Evolutionary conservation across 1,140 invertebrate genomes (phyloP), one percentile per base, ranked within the genome.

Genomic region (Drosophila pseudoobscura): DNA sequence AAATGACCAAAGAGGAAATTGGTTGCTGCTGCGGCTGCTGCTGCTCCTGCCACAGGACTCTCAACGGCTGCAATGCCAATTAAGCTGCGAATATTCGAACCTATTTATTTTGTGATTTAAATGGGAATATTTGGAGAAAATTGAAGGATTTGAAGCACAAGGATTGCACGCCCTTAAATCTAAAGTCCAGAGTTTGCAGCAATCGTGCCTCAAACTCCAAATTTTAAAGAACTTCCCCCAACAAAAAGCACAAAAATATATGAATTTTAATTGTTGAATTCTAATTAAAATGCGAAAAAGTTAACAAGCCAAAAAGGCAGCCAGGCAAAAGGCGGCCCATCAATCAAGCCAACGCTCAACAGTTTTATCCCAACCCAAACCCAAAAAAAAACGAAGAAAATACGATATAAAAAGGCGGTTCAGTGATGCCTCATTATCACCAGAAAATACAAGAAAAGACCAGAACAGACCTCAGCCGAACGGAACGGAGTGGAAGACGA

Each of bases 1-100:
- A 68, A 69, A 69, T 69, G 63, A 56, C 65, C 65, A 69, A 69
- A 69, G 68, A 69, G 65, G 65, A 68, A 69, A 69, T 68, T 69
- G 65, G 65, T 64, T 43, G 29, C 44, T 51, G 50, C 47, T 22
- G 31, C 35, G 22, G 22, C 22, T 56, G 29, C 29, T 31, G 29
- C 29, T 31, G 8, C 22, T 26, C 24, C 20, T 26, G 43, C 63
- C 44, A 41, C 62, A 47, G 62, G 39, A 47, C 24, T 44, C 46
- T 49, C 31, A 35, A 47, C 45, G 45, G 50, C 35, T 69, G 65
- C 63, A 69, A 15, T 49, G 62, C 51, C 65, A 69, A 69, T 68
- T 68, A 68, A 68, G 62, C 17, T 41, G 43, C 24, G 24, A 68
- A 55, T 46, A 45, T 39, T 66, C 41, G 22, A 54, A 45, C 29